These are phyloP conservation scores for Melanotus villosus DNA, from an alignment of 2,888 invertebrate species.

Conservation along the genomic window DNA sequence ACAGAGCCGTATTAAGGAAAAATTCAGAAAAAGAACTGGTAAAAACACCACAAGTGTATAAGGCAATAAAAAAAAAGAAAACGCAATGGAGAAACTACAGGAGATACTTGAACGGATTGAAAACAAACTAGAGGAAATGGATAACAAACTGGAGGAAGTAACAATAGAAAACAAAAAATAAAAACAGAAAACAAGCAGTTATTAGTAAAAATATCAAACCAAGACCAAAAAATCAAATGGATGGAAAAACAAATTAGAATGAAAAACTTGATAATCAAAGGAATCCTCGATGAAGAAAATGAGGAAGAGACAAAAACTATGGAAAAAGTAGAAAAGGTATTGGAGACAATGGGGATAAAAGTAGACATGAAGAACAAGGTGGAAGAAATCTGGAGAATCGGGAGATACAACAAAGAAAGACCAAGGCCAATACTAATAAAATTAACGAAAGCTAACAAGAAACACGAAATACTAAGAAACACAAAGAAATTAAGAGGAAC, in stretches of 20 bases:
- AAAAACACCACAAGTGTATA: no score
- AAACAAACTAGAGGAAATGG: neutral
- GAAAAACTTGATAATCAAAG: slow-evolving; percentile 1
- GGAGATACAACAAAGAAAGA: neutral
- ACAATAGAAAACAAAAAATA: neutral
- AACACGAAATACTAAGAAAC: neutral
- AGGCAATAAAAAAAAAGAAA: no score
- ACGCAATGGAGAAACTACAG: no score
- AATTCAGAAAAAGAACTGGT: no score
- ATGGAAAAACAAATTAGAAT: slow-evolving; percentile 1
- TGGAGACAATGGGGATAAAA: no score
- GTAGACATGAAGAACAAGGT: no score
- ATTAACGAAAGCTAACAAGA: slow-evolving; percentile 1
- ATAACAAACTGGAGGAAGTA: neutral
- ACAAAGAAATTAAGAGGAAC: neutral
- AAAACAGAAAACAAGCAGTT: neutral
- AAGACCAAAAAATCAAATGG: neutral
- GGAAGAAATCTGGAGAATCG: neutral
- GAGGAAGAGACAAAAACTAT: neutral
- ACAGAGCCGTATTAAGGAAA: no score
- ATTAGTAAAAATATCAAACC: neutral
- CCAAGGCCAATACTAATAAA: neutral
- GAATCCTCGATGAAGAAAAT: neutral
- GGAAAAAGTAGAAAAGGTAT: no score
- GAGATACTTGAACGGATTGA: neutral